Base-by-base conservation (phyloP, 2,888 invertebrate species). In the Parthenolecanium corni region DNA sequence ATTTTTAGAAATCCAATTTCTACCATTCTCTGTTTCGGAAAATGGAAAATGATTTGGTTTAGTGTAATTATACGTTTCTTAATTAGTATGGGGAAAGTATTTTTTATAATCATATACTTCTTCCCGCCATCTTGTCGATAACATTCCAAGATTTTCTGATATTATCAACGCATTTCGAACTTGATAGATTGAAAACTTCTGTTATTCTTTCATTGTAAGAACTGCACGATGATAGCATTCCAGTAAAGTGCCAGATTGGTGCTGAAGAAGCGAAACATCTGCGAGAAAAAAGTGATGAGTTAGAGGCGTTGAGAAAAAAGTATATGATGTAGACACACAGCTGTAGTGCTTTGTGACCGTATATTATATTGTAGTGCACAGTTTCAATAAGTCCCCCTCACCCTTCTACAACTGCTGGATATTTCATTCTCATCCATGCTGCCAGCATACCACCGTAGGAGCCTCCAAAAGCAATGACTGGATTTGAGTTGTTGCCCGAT, bases 381-480 rank as follows among this genome's bases (percentile, higher is more conserved):
- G n/a, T n/a, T n/a, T n/a, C n/a, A n/a, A n/a, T n/a, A n/a, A n/a
- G n/a, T n/a, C n/a, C n/a, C n/a, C n/a, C 72, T 68, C 71, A 83
- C 83, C 84, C 96, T 31, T 79, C 76, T 9, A 94, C 83, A 31
- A 90, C 71, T 71, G 91, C 86, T 0, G 96, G 96, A 76, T 96
- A 97, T 75, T 96, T 97, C 74, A 94, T 86, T 40, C 96, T 81
- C 70, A 97, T 81, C 89, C 96, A 98, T 0, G 96, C 89, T 0
- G 96, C 80, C 31, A 98, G 75, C 97, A 98, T 97, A 25, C 97
- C 97, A 0, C 97, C 97, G 73, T 98, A 98, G 0, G 94, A 95
- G 0, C 97, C 89, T 71, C 84, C 79, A 72, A 84, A 82, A 2
- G 87, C 87, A 67, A 97, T 84, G 3, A 96, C 89, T 0, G 92